A percentile compares a stretch with the other conserved stretches of the same genome.
These are phyloP conservation scores for Lycorma delicatula DNA, from an alignment of 1,140 invertebrate species.

Conservation along the genomic window DNA sequence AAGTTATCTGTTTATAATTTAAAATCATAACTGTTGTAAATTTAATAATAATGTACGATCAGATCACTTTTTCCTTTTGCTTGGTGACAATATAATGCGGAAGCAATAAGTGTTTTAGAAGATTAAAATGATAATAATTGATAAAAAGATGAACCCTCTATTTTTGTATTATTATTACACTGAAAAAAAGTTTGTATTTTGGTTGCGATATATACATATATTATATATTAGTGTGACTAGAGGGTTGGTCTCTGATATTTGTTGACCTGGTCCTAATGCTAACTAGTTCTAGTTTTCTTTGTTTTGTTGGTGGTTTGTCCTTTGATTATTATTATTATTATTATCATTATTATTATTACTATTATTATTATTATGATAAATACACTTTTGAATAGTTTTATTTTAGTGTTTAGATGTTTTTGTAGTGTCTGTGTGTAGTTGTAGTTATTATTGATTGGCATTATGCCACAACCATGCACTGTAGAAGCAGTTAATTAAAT, in stretches of 20 bases:
- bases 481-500: conserved; percentile 39
- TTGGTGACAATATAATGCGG: conserved; percentile 33
- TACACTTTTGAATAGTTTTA: conserved; percentile 35
- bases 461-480: conserved; percentile 36
- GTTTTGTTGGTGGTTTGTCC: conserved; percentile 14
- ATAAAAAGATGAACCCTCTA: conserved; percentile 40
- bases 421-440: conserved; percentile 40
- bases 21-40: too few relatives aligned
- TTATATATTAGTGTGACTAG: conserved; percentile 30
- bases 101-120: conserved; percentile 36
- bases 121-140: conserved; percentile 38
- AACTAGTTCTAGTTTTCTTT: background rate
- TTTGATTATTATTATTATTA: too few relatives aligned
- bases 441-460: conserved; percentile 26
- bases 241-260: conserved; percentile 31
- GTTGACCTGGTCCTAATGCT: conserved; percentile 15
- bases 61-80: conserved; percentile 24
- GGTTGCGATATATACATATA: conserved; percentile 20
- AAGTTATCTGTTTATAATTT: background rate
- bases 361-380: conserved; percentile 2
- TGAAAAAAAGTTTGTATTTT: conserved; percentile 27
- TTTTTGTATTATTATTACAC: conserved; percentile 39
- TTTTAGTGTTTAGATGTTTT: conserved; percentile 38
- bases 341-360: too few relatives aligned
- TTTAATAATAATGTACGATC: background rate